A percentile compares a stretch with the other conserved stretches of the same genome.
Evolutionary conservation across 2,113 vertebrate genomes (phyloP).

Genomic region (Geococcyx californianus): DNA sequence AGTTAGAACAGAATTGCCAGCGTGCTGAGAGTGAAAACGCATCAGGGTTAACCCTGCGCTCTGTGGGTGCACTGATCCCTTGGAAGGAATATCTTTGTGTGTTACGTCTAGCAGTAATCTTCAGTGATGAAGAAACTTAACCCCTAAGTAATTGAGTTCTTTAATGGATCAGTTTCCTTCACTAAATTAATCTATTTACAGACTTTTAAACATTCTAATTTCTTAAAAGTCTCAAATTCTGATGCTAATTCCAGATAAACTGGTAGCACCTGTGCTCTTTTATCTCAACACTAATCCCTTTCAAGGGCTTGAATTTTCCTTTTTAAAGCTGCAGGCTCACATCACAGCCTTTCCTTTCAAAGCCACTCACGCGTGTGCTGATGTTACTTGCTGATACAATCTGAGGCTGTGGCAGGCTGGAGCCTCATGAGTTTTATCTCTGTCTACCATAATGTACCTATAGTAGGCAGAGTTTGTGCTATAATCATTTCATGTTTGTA

Average conservation of each 20-base stretch:
- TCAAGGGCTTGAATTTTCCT: slow-evolving; percentile 9
- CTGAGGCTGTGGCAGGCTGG: background rate
- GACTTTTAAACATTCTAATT: background rate
- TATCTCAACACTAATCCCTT: background rate
- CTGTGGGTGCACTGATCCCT: background rate
- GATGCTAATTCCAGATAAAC: background rate
- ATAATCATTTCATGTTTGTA: background rate
- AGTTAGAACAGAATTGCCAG: background rate
- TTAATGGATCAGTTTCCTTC: background rate
- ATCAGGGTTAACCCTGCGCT: background rate
- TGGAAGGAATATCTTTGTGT: background rate
- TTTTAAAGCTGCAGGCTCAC: background rate
- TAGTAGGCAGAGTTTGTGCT: background rate
- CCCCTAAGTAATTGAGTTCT: background rate
- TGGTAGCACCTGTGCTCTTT: background rate
- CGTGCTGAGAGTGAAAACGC: background rate
- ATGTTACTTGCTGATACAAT: background rate
- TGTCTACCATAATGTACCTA: background rate
- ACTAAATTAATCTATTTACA: background rate
- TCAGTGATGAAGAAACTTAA: background rate
- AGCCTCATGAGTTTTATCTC: background rate
- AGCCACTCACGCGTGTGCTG: background rate
- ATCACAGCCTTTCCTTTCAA: slow-evolving; percentile 6
- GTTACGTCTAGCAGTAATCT: background rate
- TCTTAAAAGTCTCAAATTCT: background rate